These are phyloP conservation scores for Coenonympha glycerion DNA, from an alignment of 2,888 invertebrate species.

Conservation along the genomic window DNA sequence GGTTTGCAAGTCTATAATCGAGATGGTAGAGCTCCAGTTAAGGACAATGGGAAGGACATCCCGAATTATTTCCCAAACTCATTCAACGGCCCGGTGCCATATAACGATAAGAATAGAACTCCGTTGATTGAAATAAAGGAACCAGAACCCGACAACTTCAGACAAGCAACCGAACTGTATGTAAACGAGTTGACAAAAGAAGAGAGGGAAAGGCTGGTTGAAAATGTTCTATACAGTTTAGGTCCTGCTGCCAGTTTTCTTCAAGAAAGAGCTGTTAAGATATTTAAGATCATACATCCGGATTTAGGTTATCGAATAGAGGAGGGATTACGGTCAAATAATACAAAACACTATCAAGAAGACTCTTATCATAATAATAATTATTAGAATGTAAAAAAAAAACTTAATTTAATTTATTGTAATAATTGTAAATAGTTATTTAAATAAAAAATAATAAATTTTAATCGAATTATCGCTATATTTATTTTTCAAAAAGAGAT, in stretches of 20 bases:
- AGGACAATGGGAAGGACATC: slow-evolving; percentile 86
- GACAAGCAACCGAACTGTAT: slow-evolving; percentile 88
- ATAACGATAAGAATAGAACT: slow-evolving; percentile 73
- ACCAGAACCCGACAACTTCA: slow-evolving; percentile 91
- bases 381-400: background rate
- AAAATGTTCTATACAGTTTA: slow-evolving; percentile 86
- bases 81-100: slow-evolving; percentile 86
- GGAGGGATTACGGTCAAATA: slow-evolving; percentile 34
- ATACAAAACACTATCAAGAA: slow-evolving; percentile 36
- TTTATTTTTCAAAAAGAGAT: background rate
- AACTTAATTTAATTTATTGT: slow-evolving; percentile 2
- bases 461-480: background rate
- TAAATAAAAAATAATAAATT: background rate
- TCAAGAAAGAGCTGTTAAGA: slow-evolving; percentile 79
- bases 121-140: slow-evolving; percentile 72
- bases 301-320: slow-evolving; percentile 80
- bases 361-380: slow-evolving; percentile 9
- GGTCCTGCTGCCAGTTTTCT: slow-evolving; percentile 80
- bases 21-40: slow-evolving; percentile 86
- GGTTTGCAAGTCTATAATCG: slow-evolving; percentile 84
- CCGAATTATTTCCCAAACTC: slow-evolving; percentile 98
- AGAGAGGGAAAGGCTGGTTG: slow-evolving; percentile 82
- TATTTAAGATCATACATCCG: slow-evolving; percentile 85
- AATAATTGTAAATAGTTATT: slow-evolving; percentile 7
- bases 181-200: slow-evolving; percentile 82